Evolutionary conservation across 23 tunicate genomes (phyloP).

Genomic region (Trididemnum miniatum): DNA sequence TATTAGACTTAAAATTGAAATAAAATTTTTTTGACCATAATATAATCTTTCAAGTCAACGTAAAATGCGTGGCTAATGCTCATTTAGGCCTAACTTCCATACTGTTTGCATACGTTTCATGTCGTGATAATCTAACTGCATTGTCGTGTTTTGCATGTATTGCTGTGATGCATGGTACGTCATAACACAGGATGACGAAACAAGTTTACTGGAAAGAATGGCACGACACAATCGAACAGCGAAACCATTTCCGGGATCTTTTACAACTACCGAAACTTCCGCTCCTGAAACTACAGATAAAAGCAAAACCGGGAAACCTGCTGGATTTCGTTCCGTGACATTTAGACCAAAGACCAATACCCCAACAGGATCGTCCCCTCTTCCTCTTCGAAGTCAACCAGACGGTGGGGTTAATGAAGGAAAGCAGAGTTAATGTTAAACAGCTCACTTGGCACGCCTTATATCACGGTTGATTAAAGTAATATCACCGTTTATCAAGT

Average conservation of each 20-base stretch:
- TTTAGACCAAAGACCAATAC: conserved; percentile 50
- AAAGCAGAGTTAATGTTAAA: too few relatives aligned
- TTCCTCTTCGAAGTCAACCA: conserved; percentile 44
- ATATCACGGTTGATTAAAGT: too few relatives aligned
- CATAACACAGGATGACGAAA: conserved; percentile 39
- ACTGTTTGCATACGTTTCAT: too few relatives aligned
- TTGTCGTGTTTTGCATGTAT: neutral
- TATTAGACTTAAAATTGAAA: too few relatives aligned
- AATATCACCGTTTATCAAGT: too few relatives aligned
- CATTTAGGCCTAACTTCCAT: too few relatives aligned
- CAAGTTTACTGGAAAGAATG: conserved; percentile 43
- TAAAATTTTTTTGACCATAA: too few relatives aligned
- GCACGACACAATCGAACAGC: conserved; percentile 77
- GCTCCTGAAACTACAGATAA: neutral
- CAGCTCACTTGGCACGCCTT: too few relatives aligned
- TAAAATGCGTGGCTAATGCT: too few relatives aligned
- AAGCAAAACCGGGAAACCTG: conserved; percentile 26
- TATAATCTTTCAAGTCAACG: too few relatives aligned
- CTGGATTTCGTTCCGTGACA: conserved; percentile 76
- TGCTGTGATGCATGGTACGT: conserved; percentile 14
- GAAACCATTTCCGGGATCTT: conserved; percentile 52
- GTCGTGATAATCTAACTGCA: neutral
- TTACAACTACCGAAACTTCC: neutral
- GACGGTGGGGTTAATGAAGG: conserved; percentile 34
- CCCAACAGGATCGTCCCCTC: neutral